Conservation (phyloP, 2,888 invertebrate species). For the Griposia aprilina region DNA sequence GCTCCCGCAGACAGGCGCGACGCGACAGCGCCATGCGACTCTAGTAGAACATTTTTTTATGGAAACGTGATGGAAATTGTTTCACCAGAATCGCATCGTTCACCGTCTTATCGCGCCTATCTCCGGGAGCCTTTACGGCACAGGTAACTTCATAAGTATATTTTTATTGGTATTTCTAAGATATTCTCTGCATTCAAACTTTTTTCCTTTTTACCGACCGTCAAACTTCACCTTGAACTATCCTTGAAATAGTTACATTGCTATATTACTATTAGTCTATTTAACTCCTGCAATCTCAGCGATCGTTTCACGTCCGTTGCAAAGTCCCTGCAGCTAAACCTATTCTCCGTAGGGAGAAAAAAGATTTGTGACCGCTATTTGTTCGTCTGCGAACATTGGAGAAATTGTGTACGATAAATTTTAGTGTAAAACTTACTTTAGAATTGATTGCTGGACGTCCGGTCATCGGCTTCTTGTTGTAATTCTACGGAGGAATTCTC, state of each 20-base stretch:
- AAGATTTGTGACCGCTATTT: constrained; percentile 36
- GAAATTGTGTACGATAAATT: constrained; percentile 34
- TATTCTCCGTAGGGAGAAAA: neutral
- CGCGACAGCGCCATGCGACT: too few species aligned
- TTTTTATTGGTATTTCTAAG: neutral
- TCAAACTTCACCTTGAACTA: neutral
- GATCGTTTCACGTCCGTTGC: neutral
- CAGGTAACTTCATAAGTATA: neutral
- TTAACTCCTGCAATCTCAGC: neutral
- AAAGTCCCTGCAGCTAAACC: constrained; percentile 1
- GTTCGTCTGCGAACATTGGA: constrained; percentile 33
- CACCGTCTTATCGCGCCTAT: too few species aligned
- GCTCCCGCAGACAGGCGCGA: too few species aligned
- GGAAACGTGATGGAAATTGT: too few species aligned
- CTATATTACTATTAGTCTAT: neutral
- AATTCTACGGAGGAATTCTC: constrained; percentile 1
- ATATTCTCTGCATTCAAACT: neutral
- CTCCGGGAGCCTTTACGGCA: too few species aligned
- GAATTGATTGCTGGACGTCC: constrained; percentile 11
- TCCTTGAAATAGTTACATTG: neutral
- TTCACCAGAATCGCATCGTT: too few species aligned
- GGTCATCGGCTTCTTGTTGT: constrained; percentile 27
- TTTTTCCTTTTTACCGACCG: neutral
- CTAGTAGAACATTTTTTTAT: too few species aligned
- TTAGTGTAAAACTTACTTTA: constrained; percentile 33